Conservation (phyloP, 2,888 invertebrate species). For the Arrhopalites spinosus region DNA sequence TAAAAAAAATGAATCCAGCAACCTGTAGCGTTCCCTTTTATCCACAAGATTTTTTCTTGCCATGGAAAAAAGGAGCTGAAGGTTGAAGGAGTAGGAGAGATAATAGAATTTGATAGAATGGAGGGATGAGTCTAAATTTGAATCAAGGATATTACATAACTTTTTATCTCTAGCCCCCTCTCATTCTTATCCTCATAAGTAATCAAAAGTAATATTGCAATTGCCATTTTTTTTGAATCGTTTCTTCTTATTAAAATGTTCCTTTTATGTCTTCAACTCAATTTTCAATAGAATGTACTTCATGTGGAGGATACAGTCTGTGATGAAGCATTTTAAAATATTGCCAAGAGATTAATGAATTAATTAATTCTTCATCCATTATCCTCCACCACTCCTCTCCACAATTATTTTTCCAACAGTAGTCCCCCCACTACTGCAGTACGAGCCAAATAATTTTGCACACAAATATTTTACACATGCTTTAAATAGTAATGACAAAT, state of each 20-base stretch:
- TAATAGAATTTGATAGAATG: constrained; percentile 6
- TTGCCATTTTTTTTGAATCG: neutral
- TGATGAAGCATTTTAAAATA: neutral
- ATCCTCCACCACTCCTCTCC: too few relatives aligned
- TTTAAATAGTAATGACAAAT: too few relatives aligned
- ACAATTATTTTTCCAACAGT: too few relatives aligned
- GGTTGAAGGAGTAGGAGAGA: neutral
- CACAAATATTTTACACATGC: too few relatives aligned
- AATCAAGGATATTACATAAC: constrained; percentile 24
- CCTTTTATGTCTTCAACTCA: constrained; percentile 14
- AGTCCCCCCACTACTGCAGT: too few relatives aligned
- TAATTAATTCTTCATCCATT: neutral
- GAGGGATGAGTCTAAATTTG: constrained; percentile 19
- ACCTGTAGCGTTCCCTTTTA: neutral
- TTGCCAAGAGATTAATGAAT: neutral
- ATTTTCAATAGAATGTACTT: neutral
- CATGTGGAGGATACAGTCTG: neutral
- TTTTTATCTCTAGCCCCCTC: neutral
- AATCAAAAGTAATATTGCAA: neutral
- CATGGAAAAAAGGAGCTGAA: neutral
- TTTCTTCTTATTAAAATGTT: constrained; percentile 10
- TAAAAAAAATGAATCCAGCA: neutral
- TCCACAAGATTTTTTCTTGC: neutral
- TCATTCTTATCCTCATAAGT: neutral
- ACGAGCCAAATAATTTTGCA: too few relatives aligned